phyloP scores from a whole-genome alignment of 2,888 invertebrate species.

The Halocaridina rubra region DNA sequence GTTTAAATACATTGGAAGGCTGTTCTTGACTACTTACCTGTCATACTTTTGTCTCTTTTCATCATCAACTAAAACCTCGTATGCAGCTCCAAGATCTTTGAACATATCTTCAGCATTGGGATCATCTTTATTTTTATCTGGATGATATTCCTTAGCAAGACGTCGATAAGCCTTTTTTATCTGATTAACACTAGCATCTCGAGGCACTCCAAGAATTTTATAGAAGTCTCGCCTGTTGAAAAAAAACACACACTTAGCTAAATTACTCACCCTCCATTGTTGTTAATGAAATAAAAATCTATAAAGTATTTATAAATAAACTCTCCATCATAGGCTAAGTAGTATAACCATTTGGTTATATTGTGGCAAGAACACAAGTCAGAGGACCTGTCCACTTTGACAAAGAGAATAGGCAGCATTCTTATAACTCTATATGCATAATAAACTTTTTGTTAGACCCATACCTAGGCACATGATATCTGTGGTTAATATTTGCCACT shows the following conservation, averaged over 20 bases:
- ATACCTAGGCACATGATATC: too few species aligned
- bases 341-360: too few species aligned
- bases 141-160: conserved; percentile 95
- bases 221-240: conserved; percentile 89
- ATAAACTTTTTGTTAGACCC: too few species aligned
- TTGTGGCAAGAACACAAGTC: too few species aligned
- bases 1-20: too few species aligned
- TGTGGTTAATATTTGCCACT: too few species aligned
- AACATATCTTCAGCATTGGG: conserved; percentile 93
- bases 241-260: background rate
- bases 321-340: too few species aligned
- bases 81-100: conserved; percentile 94
- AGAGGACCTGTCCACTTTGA: background rate
- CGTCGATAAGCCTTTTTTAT: conserved; percentile 98
- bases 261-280: background rate
- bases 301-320: background rate
- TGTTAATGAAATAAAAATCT: background rate
- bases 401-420: too few species aligned
- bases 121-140: conserved; percentile 96
- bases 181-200: conserved; percentile 89
- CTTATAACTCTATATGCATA: too few species aligned
- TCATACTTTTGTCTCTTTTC: conserved; percentile 96
- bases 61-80: conserved; percentile 91
- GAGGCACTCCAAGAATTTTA: conserved; percentile 86
- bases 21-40: conserved; percentile 71